A percentile compares a stretch with the other conserved stretches of the same genome.
phyloP scores from a whole-genome alignment of 1,140 invertebrate genomes.

The Anoplophora glabripennis region DNA sequence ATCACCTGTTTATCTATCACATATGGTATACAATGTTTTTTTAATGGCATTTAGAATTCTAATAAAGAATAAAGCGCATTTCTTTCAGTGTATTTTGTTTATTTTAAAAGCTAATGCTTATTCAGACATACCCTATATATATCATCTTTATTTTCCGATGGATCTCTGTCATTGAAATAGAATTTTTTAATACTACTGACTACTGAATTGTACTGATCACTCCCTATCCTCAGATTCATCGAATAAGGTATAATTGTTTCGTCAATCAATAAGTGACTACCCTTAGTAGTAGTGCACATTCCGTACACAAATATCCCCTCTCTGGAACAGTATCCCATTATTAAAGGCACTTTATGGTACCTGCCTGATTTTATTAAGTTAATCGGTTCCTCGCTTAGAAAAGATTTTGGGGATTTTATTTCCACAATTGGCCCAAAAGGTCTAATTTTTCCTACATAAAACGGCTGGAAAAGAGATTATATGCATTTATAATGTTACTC shows the following conservation, averaged over 20 bases:
- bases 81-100: too few species aligned
- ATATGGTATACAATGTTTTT: too few species aligned
- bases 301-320: slow-evolving; percentile 49
- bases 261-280: slow-evolving; percentile 33
- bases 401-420: slow-evolving; percentile 42
- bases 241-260: slow-evolving; percentile 45
- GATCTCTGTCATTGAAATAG: slow-evolving; percentile 50
- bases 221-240: slow-evolving; percentile 50
- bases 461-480: slow-evolving; percentile 31
- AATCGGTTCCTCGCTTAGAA: slow-evolving; percentile 52
- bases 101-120: not conserved
- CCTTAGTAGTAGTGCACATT: slow-evolving; percentile 48
- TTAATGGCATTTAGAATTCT: too few species aligned
- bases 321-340: slow-evolving; percentile 53
- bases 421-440: slow-evolving; percentile 54
- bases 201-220: slow-evolving; percentile 47
- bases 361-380: slow-evolving; percentile 46
- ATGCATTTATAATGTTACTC: not conserved
- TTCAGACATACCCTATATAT: slow-evolving; percentile 31
- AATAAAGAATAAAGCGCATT: too few species aligned
- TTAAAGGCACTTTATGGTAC: slow-evolving; percentile 52
- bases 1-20: too few species aligned
- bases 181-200: slow-evolving; percentile 52
- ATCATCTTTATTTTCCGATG: slow-evolving; percentile 41
- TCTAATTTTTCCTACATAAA: slow-evolving; percentile 44